phyloP scores from a whole-genome alignment of 2,113 vertebrate species.

The Peromyscus polionotus region DNA sequence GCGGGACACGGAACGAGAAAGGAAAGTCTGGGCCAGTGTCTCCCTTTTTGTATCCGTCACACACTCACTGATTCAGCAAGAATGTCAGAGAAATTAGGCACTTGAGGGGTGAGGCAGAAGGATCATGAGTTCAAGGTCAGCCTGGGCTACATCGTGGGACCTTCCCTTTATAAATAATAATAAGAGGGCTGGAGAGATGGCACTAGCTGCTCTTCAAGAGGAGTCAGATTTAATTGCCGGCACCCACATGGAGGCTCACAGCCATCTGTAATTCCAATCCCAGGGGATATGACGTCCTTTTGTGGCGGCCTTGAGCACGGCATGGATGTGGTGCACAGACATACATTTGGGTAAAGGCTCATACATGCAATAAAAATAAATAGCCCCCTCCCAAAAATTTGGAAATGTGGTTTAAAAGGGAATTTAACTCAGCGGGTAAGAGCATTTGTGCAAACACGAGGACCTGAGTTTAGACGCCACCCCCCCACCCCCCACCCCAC shows the following conservation, averaged over 20 bases:
- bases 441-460: not conserved
- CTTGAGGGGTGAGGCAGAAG: not conserved
- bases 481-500: too few relatives aligned
- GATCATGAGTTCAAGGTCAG: not conserved
- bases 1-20: conserved; percentile 2
- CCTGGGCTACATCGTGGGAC: not conserved
- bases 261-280: not conserved
- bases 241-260: not conserved
- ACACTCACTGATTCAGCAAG: not conserved
- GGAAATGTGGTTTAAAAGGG: not conserved
- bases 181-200: not conserved
- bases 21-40: not conserved
- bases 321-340: not conserved
- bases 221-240: not conserved
- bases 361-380: not conserved
- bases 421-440: not conserved
- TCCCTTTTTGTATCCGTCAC: not conserved
- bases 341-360: not conserved
- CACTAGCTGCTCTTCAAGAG: not conserved
- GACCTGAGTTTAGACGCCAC: not conserved
- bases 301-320: not conserved
- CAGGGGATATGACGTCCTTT: not conserved
- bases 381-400: not conserved
- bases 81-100: not conserved
- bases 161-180: not conserved